A percentile compares a stretch with the other conserved stretches of the same genome.
phyloP scores from a whole-genome alignment of 35 echinoderm and acorn worm species.

The Diadema setosum region DNA sequence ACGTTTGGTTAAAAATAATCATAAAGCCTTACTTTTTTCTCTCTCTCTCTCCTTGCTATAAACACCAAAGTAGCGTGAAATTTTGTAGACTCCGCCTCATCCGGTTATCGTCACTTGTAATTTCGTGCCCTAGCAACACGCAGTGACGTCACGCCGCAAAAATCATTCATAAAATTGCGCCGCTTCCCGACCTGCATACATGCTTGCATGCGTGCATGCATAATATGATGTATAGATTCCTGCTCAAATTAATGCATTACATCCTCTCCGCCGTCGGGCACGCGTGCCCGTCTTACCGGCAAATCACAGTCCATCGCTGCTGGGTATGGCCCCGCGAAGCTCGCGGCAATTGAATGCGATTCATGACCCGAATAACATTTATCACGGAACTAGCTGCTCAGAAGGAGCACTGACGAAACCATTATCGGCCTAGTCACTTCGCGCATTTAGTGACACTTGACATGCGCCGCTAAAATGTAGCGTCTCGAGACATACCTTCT shows the following conservation, averaged over 20 bases:
- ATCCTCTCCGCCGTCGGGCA: neutral
- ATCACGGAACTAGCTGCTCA: too few species aligned
- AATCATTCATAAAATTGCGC: conserved; percentile 67
- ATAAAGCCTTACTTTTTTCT: too few species aligned
- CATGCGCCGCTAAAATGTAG: too few species aligned
- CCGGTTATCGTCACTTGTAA: conserved; percentile 53
- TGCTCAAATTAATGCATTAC: neutral
- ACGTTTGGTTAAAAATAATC: too few species aligned
- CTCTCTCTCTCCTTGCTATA: neutral
- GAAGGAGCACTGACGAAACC: too few species aligned
- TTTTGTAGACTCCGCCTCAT: conserved; percentile 39
- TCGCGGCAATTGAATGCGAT: too few species aligned
- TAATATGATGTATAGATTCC: neutral
- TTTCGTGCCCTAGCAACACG: conserved; percentile 54
- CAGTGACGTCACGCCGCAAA: conserved; percentile 2
- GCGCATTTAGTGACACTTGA: too few species aligned
- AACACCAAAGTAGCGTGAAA: conserved; percentile 28
- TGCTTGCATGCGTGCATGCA: neutral
- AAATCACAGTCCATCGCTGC: too few species aligned
- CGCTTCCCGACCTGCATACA: neutral
- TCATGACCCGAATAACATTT: too few species aligned
- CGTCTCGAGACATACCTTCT: too few species aligned
- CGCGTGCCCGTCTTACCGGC: neutral
- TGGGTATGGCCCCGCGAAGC: too few species aligned
- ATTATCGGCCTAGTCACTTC: too few species aligned